Base-by-base conservation (phyloP, 2,797 vertebrate species). In the Lithobates pipiens region DNA sequence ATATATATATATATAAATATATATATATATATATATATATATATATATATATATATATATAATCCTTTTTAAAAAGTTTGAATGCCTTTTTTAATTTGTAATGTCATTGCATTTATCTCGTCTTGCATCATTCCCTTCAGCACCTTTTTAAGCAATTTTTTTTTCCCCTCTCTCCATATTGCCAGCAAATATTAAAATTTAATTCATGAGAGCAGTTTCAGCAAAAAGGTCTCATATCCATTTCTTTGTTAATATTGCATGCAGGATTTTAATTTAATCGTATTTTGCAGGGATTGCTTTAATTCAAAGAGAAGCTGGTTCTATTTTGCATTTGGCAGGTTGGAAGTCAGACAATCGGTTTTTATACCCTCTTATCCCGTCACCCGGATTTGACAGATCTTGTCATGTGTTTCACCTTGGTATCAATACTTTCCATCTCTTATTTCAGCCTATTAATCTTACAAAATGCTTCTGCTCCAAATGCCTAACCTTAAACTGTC, bases 181-280 rank as follows among this genome's bases (percentile, higher is more conserved):
- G 44, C 72, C 18, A 57, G 63, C 25, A 76, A 83, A 83, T 68
- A 83, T 83, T 83, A 76, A 46, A 83, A 50, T 76, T 76, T 46
- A 83, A 83, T 76, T 76, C 73, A 39, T 36, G 27, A 36, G 73
- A 76, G 65, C 82, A 18, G 57, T 76, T 76, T 83, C 57, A 32
- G 34, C 80, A 50, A 34, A 54, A 73, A 29, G 71, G 57, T 75
- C 25, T 75, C 65, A 21, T 57, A 21, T 68, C 68, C 63, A n/a
- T 36, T 74, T 50, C 70, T 54, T 69, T 75, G 77, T 68, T 76
- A 80, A 46, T 68, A 69, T 70, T 76, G 44, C 70, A 85, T 80
- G 65, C 54, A 72, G 72, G 39, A 85, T 85, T 85, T 85, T 85
- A 80, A 85, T 85, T 85, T 54, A 76, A 85, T 80, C 71, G 25